Conservation (phyloP, 1,140 invertebrate species). For the Drosophila equinoxialis region DNA sequence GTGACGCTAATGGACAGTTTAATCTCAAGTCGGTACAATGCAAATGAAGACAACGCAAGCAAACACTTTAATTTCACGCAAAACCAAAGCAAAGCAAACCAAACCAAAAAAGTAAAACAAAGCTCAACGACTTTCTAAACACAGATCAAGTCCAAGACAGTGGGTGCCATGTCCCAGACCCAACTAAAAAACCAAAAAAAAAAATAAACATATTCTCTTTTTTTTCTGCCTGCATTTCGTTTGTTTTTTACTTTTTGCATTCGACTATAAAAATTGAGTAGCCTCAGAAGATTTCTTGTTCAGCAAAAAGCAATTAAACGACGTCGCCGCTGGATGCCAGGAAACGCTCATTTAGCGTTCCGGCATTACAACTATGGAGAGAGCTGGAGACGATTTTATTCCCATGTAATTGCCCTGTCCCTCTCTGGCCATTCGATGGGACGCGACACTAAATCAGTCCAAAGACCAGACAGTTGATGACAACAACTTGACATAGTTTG, state of each 20-base stretch:
- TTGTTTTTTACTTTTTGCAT: conserved; percentile 37
- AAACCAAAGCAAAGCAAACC: conserved; percentile 42
- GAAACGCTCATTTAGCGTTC: conserved; percentile 81
- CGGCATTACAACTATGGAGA: conserved; percentile 8
- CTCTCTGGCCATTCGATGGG: conserved; percentile 58
- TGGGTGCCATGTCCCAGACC: conserved; percentile 35
- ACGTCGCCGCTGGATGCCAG: conserved; percentile 79
- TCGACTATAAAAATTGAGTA: conserved; percentile 57
- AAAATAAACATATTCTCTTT: conserved; percentile 40
- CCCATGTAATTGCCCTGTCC: conserved; percentile 61
- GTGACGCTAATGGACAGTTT: conserved; percentile 79
- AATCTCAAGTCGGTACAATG: conserved; percentile 65
- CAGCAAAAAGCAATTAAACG: conserved; percentile 81
- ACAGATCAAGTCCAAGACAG: conserved; percentile 26
- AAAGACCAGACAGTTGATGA: conserved; percentile 66
- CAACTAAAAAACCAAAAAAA: conserved; percentile 9
- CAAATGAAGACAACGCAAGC: conserved; percentile 72
- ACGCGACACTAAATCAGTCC: conserved; percentile 78
- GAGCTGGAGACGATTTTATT: conserved; percentile 48
- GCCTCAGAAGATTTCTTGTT: conserved; percentile 70
- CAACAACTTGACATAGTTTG: conserved; percentile 74
- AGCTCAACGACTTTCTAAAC: conserved; percentile 68
- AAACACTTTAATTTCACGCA: conserved; percentile 81
- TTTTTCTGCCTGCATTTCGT: conserved; percentile 25
- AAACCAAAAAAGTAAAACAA: background rate